Evolutionary conservation across 2,113 vertebrate species (phyloP), one percentile per base, ranked within the genome.

Genomic region (Rhabdornis inornatus): DNA sequence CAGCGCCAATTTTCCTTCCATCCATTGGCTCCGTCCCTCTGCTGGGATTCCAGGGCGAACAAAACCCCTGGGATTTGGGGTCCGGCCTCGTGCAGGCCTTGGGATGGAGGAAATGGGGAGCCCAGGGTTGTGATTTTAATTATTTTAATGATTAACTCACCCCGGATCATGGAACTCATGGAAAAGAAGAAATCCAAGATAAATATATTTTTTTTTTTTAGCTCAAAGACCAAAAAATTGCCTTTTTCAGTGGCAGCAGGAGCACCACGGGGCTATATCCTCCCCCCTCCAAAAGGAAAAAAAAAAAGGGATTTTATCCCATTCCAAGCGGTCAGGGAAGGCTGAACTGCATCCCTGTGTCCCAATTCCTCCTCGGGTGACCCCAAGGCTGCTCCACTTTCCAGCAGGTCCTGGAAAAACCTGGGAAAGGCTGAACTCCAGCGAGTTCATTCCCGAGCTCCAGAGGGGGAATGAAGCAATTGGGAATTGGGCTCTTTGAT

Each of bases 401-500:
- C 22, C 42, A 21, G 2, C 37, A 15, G 0, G 5, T 27, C n/a
- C 44, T 55, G 61, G 50, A 37, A 47, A 56, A 56, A 11, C 3
- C 33, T 55, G 40, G 66, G 60, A 57, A 66, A 79, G 35, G 84
- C 31, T 68, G 10, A 83, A 63, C 63, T 28, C 23, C 63, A 72
- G 35, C 44, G 59, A 84, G 85, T 72, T 45, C 49, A 6, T 50
- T 79, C 87, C 90, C 63, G 66, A 92, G 59, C 59, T 22, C 5
- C 0, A 9, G 61, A 18, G 47, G 25, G 6, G 7, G 35, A 50
- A 20, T 75, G 71, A 55, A 37, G 84, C 63, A 91, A 83, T 3
- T 3, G 28, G 64, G 71, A 78, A 75, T n/a, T 33, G 47, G 39
- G 27, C 7, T 59, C 83, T 95, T 94, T 83, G 92, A 95, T 76